Evolutionary conservation across 2,113 vertebrate species (phyloP).

Genomic region (Pelusios castaneus): DNA sequence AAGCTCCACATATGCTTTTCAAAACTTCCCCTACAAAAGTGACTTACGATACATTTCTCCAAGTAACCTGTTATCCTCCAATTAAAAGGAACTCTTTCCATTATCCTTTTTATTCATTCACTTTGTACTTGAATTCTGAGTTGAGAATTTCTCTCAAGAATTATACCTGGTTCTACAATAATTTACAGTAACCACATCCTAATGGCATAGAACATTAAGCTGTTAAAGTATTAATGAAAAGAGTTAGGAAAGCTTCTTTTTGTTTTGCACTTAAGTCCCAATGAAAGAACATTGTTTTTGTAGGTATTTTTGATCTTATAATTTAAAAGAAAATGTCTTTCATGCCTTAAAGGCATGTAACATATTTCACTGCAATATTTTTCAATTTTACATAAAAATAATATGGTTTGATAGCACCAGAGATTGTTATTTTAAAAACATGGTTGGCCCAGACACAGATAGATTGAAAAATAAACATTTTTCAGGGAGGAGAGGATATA

Average conservation of each 20-base stretch:
- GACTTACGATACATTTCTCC: rapidly evolving
- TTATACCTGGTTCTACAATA: no score
- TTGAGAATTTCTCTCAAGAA: neutral
- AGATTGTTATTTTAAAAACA: neutral
- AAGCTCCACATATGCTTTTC: neutral
- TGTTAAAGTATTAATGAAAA: neutral
- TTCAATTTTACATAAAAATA: neutral
- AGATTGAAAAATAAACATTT: neutral
- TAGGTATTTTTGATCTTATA: neutral
- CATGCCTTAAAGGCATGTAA: neutral
- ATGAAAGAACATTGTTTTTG: neutral
- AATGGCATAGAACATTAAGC: neutral
- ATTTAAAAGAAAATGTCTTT: neutral
- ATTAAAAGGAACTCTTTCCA: neutral
- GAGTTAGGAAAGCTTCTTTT: neutral
- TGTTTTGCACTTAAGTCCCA: neutral
- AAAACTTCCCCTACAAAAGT: neutral
- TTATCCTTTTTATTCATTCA: no score
- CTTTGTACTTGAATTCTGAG: neutral
- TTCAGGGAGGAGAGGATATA: neutral
- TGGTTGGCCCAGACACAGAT: neutral
- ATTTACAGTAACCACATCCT: neutral
- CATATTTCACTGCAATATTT: neutral
- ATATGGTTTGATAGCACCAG: neutral
- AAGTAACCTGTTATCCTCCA: neutral